These are phyloP conservation scores for Hesperophylax magnus DNA, from an alignment of 1,140 invertebrate species.

Conservation along the genomic window DNA sequence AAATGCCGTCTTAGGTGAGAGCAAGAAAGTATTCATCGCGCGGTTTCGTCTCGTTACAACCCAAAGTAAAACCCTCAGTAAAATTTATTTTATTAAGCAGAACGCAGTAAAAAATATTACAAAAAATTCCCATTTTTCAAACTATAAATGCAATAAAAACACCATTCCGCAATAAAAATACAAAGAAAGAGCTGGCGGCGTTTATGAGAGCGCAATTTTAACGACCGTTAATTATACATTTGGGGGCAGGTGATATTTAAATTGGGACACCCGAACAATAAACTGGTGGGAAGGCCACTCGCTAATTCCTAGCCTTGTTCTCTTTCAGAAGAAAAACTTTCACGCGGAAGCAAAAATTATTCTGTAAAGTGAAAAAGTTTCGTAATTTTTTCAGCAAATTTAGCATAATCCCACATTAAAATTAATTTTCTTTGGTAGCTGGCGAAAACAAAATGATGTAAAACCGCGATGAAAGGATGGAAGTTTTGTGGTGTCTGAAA, in stretches of 20 bases:
- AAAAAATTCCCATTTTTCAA: not conserved
- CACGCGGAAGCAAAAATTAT: not conserved
- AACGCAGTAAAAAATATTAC: too few relatives aligned
- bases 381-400: too few relatives aligned
- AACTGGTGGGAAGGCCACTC: not conserved
- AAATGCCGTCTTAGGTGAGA: too few relatives aligned
- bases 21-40: too few relatives aligned
- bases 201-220: constrained; percentile 5
- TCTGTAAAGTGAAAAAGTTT: not conserved
- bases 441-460: not conserved
- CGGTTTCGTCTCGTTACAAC: too few relatives aligned
- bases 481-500: too few relatives aligned
- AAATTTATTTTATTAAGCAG: too few relatives aligned
- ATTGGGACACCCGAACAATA: constrained; percentile 16
- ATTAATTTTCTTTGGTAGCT: not conserved
- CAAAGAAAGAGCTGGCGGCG: not conserved
- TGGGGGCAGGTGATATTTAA: constrained; percentile 14
- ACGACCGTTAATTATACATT: constrained; percentile 8
- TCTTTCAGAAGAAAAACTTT: not conserved
- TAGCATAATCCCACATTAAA: too few relatives aligned
- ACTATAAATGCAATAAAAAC: constrained; percentile 2
- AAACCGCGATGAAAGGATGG: not conserved
- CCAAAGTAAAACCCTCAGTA: too few relatives aligned
- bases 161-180: constrained; percentile 14
- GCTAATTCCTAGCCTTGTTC: too few relatives aligned